phyloP scores from a whole-genome alignment of 1,140 invertebrate species.

The Calosoma granatense region DNA sequence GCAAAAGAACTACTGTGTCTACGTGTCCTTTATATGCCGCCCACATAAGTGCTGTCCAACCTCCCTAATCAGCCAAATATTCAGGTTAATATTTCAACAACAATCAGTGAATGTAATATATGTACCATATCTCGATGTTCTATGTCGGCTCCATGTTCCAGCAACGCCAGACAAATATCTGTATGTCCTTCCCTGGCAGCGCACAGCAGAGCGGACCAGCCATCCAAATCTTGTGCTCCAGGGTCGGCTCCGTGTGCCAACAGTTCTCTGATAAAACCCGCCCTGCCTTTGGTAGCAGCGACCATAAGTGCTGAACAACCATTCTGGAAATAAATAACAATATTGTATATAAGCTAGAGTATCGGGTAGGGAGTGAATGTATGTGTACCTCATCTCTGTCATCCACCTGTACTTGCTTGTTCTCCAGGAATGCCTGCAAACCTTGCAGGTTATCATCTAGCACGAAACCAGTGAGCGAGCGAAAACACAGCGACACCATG shows the following conservation, averaged over 20 bases:
- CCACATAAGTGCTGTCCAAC: constrained; percentile 97
- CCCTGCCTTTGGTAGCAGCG: constrained; percentile 69
- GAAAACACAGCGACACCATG: constrained; percentile 75
- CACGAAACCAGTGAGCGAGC: constrained; percentile 67
- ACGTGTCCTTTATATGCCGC: constrained; percentile 86
- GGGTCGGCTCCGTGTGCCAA: constrained; percentile 80
- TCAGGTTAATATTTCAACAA: background rate
- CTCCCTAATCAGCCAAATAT: too few species aligned
- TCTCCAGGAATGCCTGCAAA: constrained; percentile 70
- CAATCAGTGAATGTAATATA: constrained; percentile 6
- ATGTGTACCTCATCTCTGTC: constrained; percentile 76
- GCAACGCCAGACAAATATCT: constrained; percentile 68
- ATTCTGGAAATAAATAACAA: constrained; percentile 50
- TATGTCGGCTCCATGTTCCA: constrained; percentile 78
- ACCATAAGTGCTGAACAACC: constrained; percentile 85
- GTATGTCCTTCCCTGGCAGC: constrained; percentile 83
- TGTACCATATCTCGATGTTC: constrained; percentile 87
- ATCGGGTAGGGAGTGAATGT: background rate
- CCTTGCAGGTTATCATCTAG: constrained; percentile 68
- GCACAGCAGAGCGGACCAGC: constrained; percentile 85
- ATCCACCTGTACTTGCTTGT: constrained; percentile 70
- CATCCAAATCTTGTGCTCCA: constrained; percentile 84
- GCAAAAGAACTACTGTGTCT: constrained; percentile 66
- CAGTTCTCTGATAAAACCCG: constrained; percentile 71
- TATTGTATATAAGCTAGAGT: background rate